phyloP scores from a whole-genome alignment of 2,797 vertebrate species.

The Gymnoscopelus braueri region DNA sequence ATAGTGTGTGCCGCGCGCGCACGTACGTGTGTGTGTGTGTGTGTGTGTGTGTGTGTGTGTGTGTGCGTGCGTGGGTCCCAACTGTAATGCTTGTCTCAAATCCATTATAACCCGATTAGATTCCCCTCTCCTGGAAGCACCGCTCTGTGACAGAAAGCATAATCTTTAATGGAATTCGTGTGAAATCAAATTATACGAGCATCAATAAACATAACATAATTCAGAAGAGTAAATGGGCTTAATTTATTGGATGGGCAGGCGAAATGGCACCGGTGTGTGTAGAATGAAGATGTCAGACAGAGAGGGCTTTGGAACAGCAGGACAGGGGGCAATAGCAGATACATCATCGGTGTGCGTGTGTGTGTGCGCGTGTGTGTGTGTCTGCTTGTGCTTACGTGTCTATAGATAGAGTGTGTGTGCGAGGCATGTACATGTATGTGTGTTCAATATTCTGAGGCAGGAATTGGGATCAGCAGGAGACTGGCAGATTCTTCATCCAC shows the following conservation, averaged over 20 bases:
- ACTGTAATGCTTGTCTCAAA: constrained; percentile 88
- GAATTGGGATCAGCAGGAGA: constrained; percentile 84
- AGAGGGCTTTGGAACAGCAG: constrained; percentile 69
- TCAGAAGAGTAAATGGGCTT: constrained; percentile 91
- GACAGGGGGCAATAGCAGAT: constrained; percentile 67
- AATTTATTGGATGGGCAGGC: constrained; percentile 86
- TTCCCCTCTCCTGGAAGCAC: constrained; percentile 81
- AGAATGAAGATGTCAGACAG: constrained; percentile 81
- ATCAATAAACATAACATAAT: constrained; percentile 93
- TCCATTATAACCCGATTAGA: constrained; percentile 93
- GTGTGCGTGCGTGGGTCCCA: constrained; percentile 60
- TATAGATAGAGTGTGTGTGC: constrained; percentile 42
- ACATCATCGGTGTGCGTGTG: constrained; percentile 65
- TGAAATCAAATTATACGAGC: constrained; percentile 93
- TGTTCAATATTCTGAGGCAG: constrained; percentile 70
- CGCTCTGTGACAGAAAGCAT: constrained; percentile 79
- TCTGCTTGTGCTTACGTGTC: constrained; percentile 6
- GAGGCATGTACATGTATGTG: constrained; percentile 27
- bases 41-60: too few species aligned
- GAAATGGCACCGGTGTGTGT: constrained; percentile 82
- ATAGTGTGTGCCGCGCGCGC: constrained; percentile 49
- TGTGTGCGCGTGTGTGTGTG: constrained; percentile 19
- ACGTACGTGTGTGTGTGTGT: constrained; percentile 31
- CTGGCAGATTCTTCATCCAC: constrained; percentile 84
- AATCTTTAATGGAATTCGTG: constrained; percentile 94